Conservation (phyloP, 2,797 vertebrate genomes). For the Lindbergichthys nudifrons region DNA sequence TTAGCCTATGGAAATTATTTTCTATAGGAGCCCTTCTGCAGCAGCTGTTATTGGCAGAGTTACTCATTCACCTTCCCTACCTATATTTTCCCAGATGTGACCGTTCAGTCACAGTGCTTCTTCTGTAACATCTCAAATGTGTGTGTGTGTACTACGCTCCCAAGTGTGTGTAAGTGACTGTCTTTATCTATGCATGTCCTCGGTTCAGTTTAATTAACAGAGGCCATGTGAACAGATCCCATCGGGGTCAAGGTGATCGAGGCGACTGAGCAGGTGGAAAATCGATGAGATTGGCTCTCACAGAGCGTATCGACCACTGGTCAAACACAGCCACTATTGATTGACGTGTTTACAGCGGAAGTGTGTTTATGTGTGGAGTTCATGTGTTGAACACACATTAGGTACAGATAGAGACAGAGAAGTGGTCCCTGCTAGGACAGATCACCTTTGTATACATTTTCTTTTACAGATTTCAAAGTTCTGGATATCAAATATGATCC, state of each 20-base stretch:
- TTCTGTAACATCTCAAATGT: conserved; percentile 37
- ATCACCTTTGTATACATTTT: neutral
- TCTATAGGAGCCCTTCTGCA: conserved; percentile 10
- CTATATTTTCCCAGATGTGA: conserved; percentile 45
- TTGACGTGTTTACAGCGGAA: conserved; percentile 63
- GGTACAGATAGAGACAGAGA: neutral
- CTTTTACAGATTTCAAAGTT: neutral
- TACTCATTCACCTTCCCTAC: conserved; percentile 44
- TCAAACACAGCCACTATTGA: conserved; percentile 74
- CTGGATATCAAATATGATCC: conserved; percentile 12
- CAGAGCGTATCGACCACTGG: conserved; percentile 65
- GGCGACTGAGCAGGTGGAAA: conserved; percentile 69
- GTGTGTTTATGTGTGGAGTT: conserved; percentile 58
- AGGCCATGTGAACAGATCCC: conserved; percentile 39
- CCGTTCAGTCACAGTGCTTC: conserved; percentile 29
- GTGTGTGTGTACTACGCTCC: conserved; percentile 15
- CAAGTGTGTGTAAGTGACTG: conserved; percentile 12
- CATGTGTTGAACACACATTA: conserved; percentile 46
- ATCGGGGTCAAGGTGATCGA: conserved; percentile 66
- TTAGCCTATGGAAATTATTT: conserved; percentile 19
- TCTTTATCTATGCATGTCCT: conserved; percentile 56
- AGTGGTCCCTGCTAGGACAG: neutral
- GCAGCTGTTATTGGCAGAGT: conserved; percentile 33
- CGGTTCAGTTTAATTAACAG: conserved; percentile 70
- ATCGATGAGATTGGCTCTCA: conserved; percentile 66